phyloP scores from a whole-genome alignment of 2,113 vertebrate species.

The Podilymbus podiceps region DNA sequence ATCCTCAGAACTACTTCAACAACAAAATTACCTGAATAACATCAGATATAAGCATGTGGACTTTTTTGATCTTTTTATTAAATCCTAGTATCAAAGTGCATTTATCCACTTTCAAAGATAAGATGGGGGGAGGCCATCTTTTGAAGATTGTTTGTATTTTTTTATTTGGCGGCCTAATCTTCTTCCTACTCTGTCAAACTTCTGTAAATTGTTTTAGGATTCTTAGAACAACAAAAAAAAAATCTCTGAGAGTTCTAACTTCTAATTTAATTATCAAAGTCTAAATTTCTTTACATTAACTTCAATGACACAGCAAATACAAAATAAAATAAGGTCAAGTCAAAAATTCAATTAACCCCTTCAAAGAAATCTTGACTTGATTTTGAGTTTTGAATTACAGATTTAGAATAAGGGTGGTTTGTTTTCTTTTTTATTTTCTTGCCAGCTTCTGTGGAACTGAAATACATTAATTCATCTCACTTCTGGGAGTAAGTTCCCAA shows the following conservation, averaged over 20 bases:
- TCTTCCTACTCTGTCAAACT: slow-evolving; percentile 5
- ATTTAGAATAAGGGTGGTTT: not conserved
- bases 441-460: not conserved
- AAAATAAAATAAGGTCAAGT: not conserved
- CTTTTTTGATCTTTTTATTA: slow-evolving; percentile 21
- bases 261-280: slow-evolving; percentile 26
- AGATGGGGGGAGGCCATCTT: not conserved
- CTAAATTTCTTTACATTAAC: not conserved
- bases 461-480: not conserved
- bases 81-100: slow-evolving; percentile 27
- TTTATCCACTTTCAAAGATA: slow-evolving; percentile 6
- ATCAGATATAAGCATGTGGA: not conserved
- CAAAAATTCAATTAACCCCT: slow-evolving; percentile 15
- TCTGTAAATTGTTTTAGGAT: slow-evolving; percentile 9
- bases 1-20: not conserved
- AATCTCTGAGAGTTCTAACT: not conserved
- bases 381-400: not conserved
- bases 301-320: not conserved
- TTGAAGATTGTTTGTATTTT: slow-evolving; percentile 40
- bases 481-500: not conserved
- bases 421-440: not conserved
- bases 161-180: slow-evolving; percentile 27
- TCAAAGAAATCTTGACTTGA: slow-evolving; percentile 9
- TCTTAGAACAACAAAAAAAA: not conserved
- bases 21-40: not conserved